These are phyloP conservation scores for Peromyscus californicus DNA, from an alignment of 2,113 vertebrate genomes.

Conservation along the genomic window DNA sequence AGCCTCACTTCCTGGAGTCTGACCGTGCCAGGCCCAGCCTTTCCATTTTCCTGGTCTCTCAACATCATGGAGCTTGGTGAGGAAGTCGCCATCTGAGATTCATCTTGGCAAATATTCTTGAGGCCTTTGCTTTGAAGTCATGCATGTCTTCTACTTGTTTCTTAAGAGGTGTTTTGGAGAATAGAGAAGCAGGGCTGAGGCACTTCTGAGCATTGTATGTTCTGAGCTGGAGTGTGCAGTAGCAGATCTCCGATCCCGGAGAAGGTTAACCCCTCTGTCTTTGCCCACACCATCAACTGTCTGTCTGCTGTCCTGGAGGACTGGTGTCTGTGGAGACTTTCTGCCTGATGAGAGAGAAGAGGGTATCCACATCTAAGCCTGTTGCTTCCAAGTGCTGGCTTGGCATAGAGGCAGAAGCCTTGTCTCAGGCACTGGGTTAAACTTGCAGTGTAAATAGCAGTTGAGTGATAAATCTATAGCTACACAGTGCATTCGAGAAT, in stretches of 20 bases:
- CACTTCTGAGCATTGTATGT: slow-evolving; percentile 36
- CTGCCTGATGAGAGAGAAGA: neutral
- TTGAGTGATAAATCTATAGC: neutral
- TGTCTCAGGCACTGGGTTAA: neutral
- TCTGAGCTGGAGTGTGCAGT: neutral
- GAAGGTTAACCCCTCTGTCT: neutral
- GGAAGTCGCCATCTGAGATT: neutral
- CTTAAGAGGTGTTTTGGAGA: neutral
- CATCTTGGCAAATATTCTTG: slow-evolving; percentile 44
- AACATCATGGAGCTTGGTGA: neutral
- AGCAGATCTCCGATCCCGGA: neutral
- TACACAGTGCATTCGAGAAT: neutral
- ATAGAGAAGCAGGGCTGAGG: neutral
- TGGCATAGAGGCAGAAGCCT: neutral
- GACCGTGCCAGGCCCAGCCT: neutral
- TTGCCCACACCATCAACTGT: neutral
- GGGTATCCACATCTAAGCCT: neutral
- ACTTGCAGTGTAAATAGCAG: neutral
- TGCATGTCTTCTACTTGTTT: neutral
- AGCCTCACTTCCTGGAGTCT: neutral
- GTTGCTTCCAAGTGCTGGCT: neutral
- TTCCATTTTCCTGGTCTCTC: neutral
- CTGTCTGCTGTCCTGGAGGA: neutral
- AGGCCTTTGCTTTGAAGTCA: neutral
- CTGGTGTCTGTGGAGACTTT: neutral